Conservation (phyloP, 2,113 vertebrate species). For the Telmatochromis sp. region DNA sequence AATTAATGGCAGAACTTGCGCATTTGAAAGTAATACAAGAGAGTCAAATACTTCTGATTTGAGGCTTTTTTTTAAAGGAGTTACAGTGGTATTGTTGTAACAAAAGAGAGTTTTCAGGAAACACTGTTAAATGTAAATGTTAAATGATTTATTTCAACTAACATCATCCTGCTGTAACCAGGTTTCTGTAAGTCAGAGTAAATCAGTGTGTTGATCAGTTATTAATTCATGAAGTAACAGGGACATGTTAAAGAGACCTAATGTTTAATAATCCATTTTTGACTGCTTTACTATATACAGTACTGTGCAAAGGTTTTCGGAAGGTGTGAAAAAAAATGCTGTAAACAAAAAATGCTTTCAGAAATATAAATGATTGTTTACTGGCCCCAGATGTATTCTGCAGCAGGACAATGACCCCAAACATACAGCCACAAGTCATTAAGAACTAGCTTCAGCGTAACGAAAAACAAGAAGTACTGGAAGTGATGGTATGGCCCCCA, state of each 20-base stretch:
- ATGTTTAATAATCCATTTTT: neutral
- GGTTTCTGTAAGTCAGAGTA: neutral
- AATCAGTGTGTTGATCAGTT: neutral
- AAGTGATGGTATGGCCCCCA: neutral
- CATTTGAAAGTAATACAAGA: neutral
- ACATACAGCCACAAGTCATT: neutral
- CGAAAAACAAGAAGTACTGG: neutral
- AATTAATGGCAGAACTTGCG: neutral
- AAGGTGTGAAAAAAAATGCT: neutral
- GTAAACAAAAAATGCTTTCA: neutral
- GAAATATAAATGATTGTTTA: neutral
- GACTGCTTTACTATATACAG: neutral
- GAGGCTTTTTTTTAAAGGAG: neutral
- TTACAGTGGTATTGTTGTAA: neutral
- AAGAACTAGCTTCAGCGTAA: neutral
- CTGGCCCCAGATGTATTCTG: neutral
- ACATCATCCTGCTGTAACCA: neutral
- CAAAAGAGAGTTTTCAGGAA: neutral
- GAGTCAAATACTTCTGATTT: neutral
- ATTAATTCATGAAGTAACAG: neutral
- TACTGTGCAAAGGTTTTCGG: neutral
- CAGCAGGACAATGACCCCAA: neutral
- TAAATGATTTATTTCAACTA: neutral
- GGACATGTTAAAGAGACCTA: neutral
- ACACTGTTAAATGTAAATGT: neutral